Base-by-base conservation (phyloP, 2,797 vertebrate genomes). In the Enteromius thamalakanensis region DNA sequence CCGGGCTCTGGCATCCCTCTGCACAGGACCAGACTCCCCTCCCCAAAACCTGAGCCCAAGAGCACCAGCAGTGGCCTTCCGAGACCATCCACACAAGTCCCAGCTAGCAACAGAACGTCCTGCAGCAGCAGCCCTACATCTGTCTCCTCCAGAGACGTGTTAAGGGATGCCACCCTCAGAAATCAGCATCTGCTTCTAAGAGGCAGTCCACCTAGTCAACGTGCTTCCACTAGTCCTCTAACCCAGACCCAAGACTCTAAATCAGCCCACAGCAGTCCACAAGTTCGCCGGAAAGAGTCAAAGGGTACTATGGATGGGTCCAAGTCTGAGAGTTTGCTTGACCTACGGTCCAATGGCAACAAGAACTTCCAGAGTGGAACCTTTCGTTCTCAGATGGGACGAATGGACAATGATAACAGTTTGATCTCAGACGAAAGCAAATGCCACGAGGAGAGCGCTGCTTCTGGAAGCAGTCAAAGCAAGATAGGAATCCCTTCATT, bases 1-100 rank as follows among this genome's bases (percentile, higher is more conserved):
- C 89, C 91, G 15, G 76, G 89, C n/a, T 96, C 97, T 0, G 94
- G 95, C 87, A 97, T 97, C 88, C 96, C 97, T 0, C 94, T 96
- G 84, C 95, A 95, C 26, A 93, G 92, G 0, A 83, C 91, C 2
- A 83, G 91, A 0, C 82, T 92, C 0, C 91, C 94, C 14, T 91
- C 95, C 17, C 91, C 92, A 7, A 96, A 95, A 91, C 53, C 88
- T 29, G 90, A 88, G 26, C 64, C 85, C 29, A 89, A 84, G 49
- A 86, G 60, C 23, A 86, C 78, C 85, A 72, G 82, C 6, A 80
- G 84, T 45, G 87, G 91, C 29, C 88, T 91, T 23, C 88, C 90
- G n/a, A 91, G 86, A 68, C 85, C 88, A 8, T 88, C 85, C 3
- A 76, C 77, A 32, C 89, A 86, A 1, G 90, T 91, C 26, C 88